Conservation (phyloP, 2,113 vertebrate genomes). For the mouse (Mus musculus) region DNA sequence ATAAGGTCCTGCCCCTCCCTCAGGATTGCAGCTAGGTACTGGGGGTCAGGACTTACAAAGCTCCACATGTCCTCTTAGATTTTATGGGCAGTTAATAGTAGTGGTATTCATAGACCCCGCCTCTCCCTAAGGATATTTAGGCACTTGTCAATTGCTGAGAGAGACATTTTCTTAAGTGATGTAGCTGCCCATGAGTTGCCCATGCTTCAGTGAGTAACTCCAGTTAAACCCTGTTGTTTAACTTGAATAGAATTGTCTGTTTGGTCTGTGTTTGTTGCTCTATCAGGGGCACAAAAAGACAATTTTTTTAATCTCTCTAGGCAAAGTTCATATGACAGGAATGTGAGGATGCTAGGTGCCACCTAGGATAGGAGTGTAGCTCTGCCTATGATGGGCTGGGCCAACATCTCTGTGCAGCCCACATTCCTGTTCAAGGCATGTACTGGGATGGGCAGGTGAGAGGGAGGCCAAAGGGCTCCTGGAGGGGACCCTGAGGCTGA, state of each 20-base stretch:
- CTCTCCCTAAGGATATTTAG: not conserved
- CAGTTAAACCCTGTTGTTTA: not conserved
- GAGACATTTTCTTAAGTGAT: not conserved
- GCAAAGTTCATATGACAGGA: not conserved
- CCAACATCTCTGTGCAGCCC: not conserved
- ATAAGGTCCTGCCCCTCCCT: not conserved
- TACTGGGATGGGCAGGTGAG: not conserved
- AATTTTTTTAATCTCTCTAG: not conserved
- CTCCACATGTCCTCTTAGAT: not conserved
- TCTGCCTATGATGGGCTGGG: not conserved
- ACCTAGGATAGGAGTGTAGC: not conserved
- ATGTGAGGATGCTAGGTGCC: not conserved
- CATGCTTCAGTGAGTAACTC: not conserved
- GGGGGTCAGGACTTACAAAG: not conserved
- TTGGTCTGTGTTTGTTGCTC: not conserved
- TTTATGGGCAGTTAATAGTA: not conserved
- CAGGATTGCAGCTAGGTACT: not conserved
- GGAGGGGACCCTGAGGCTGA: fast-evolving
- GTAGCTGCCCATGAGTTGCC: not conserved
- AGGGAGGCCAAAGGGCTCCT: too few relatives aligned
- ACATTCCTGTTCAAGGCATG: not conserved
- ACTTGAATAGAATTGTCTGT: not conserved
- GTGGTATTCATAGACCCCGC: not conserved
- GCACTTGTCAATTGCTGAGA: too few relatives aligned
- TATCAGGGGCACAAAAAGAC: not conserved